phyloP scores from a whole-genome alignment of 2,797 vertebrate species.

The Enteromius paludinosus region DNA sequence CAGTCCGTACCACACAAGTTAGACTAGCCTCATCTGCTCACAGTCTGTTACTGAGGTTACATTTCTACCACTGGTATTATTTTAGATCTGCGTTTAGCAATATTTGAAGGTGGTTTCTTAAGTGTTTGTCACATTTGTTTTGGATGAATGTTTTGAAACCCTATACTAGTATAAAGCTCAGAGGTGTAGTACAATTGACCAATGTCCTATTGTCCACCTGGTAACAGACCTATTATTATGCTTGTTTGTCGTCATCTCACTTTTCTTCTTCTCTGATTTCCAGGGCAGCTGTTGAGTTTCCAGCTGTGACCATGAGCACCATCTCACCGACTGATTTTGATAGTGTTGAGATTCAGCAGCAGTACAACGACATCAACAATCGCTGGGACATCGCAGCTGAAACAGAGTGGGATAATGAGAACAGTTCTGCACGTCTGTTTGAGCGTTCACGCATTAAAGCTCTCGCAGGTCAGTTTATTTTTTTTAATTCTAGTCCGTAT shows the following conservation, averaged over 20 bases:
- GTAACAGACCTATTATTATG: neutral
- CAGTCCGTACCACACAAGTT: neutral
- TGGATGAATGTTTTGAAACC: neutral
- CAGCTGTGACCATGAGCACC: conserved; percentile 85
- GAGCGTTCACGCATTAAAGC: conserved; percentile 95
- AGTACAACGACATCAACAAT: conserved; percentile 96
- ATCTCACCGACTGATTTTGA: conserved; percentile 93
- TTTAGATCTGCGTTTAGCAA: neutral
- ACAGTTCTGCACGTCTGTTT: conserved; percentile 92
- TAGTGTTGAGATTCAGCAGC: conserved; percentile 94
- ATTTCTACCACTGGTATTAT: neutral
- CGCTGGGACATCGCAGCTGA: conserved; percentile 92
- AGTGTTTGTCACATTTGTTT: neutral
- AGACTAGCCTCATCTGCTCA: neutral
- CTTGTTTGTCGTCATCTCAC: neutral
- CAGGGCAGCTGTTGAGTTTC: conserved; percentile 46
- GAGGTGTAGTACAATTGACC: neutral
- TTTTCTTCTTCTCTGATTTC: neutral
- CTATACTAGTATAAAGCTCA: too few relatives aligned
- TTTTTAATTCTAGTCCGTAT: neutral
- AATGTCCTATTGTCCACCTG: neutral
- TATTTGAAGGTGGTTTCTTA: neutral
- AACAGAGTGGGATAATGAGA: conserved; percentile 93
- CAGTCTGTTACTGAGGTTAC: neutral
- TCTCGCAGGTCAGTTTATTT: conserved; percentile 81